These are phyloP conservation scores for Crotalus horridus DNA, from an alignment of 2,113 vertebrate species.

Conservation along the genomic window DNA sequence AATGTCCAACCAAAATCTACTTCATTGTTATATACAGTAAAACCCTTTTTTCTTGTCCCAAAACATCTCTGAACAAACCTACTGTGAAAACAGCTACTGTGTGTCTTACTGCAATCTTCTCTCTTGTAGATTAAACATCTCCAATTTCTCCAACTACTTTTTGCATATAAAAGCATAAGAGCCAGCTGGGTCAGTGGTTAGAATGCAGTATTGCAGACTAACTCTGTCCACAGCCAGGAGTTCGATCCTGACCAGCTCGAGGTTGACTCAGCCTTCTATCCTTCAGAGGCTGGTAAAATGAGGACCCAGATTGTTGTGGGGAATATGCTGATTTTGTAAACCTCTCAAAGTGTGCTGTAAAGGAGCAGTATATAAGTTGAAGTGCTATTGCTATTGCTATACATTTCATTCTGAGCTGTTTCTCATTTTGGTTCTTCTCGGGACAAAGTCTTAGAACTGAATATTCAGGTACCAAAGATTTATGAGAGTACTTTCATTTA, in stretches of 20 bases:
- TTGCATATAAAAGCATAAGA: neutral
- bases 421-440: neutral
- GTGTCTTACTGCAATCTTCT: neutral
- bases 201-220: neutral
- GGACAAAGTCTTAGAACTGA: neutral
- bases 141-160: neutral
- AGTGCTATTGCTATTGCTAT: neutral
- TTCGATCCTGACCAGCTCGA: neutral
- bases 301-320: neutral
- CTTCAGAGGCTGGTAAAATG: neutral
- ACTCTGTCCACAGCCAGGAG: neutral
- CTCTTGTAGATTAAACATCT: neutral
- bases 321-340: neutral
- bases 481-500: neutral
- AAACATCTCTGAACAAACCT: neutral
- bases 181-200: neutral
- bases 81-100: neutral
- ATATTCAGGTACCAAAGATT: neutral
- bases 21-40: neutral
- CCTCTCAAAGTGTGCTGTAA: neutral
- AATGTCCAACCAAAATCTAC: neutral
- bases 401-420: neutral
- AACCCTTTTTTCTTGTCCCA: neutral
- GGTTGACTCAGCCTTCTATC: neutral
- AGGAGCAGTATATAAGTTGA: neutral